Percentiles rank a stretch among this genome's conserved stretches.
Evolutionary conservation across 2,113 vertebrate genomes (phyloP).

Genomic region (Melanerpes aurifrons): DNA sequence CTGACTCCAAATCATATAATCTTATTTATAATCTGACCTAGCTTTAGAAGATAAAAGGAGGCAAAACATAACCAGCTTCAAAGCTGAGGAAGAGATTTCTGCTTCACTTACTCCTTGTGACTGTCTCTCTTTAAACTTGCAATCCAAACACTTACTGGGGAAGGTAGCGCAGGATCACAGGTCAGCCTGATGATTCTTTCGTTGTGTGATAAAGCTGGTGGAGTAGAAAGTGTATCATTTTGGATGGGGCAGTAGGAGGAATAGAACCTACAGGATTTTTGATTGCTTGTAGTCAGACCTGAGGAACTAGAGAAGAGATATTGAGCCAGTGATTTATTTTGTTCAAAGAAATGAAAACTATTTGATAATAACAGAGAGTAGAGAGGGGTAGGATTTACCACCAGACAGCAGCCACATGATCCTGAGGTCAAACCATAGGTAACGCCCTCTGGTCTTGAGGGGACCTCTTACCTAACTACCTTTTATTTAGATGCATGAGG

Average conservation of each 20-base stretch:
- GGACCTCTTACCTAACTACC: not conserved
- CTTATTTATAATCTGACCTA: not conserved
- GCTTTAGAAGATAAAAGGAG: not conserved
- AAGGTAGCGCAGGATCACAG: constrained; percentile 81
- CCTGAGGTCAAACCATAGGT: not conserved
- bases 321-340: not conserved
- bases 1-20: not conserved
- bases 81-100: not conserved
- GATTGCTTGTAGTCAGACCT: constrained; percentile 82
- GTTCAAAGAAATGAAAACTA: not conserved
- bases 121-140: not conserved
- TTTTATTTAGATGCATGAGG: not conserved
- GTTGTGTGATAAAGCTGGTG: not conserved
- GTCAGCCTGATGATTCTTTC: constrained; percentile 71
- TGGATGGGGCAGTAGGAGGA: constrained; percentile 76
- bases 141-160: constrained; percentile 79
- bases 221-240: constrained; percentile 47
- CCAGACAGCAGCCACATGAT: not conserved
- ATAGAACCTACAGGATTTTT: constrained; percentile 74
- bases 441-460: not conserved
- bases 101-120: not conserved
- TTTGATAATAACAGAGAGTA: not conserved
- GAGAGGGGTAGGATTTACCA: not conserved
- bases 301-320: constrained; percentile 82
- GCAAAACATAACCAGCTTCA: not conserved